phyloP scores from a whole-genome alignment of 2,113 vertebrate genomes.

The Tupaia tana region DNA sequence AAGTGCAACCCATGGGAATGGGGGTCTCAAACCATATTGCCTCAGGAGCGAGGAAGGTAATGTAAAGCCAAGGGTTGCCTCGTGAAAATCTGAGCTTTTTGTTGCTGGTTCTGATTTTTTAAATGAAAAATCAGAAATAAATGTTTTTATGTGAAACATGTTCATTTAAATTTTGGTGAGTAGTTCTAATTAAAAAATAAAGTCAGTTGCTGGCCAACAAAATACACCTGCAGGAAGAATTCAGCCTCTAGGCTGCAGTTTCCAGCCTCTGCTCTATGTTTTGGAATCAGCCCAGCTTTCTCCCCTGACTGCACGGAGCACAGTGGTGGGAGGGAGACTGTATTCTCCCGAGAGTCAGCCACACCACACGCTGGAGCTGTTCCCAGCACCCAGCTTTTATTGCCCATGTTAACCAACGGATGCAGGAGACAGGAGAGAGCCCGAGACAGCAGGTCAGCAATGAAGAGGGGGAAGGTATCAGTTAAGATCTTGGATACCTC shows the following conservation, averaged over 20 bases:
- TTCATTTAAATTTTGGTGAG: background rate
- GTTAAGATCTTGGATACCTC: background rate
- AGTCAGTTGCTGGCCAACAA: background rate
- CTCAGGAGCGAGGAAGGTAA: background rate
- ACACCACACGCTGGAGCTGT: background rate
- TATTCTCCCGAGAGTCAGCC: background rate
- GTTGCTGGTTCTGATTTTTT: background rate
- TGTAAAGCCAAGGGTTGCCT: background rate
- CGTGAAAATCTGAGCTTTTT: background rate
- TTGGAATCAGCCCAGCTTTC: background rate
- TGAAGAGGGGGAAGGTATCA: background rate
- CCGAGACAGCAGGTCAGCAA: too few relatives aligned
- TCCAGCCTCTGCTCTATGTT: background rate
- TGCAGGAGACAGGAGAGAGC: background rate
- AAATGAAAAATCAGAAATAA: background rate
- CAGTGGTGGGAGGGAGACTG: background rate
- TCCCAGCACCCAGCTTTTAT: background rate
- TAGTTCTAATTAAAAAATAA: conserved; percentile 5
- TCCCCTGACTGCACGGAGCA: background rate
- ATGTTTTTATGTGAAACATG: background rate
- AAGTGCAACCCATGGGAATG: background rate
- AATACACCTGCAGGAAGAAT: background rate
- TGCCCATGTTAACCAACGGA: background rate
- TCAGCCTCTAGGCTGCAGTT: background rate
- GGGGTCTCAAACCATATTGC: background rate